These are phyloP conservation scores for Theretra japonica DNA, from an alignment of 2,888 invertebrate species.

Conservation along the genomic window DNA sequence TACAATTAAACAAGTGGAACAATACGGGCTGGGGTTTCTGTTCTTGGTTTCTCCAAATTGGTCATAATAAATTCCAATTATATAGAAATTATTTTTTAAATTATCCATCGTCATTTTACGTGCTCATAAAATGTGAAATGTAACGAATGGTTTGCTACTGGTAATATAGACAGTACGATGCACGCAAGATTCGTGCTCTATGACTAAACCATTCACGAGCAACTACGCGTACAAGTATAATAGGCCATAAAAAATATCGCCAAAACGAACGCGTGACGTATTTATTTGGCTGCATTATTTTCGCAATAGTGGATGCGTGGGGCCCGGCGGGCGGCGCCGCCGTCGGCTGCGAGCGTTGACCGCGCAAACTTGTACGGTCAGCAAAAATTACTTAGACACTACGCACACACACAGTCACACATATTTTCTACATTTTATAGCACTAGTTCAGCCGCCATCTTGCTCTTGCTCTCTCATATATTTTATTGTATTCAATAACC, in stretches of 20 bases:
- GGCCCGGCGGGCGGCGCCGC: slow-evolving; percentile 61
- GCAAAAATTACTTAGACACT: slow-evolving; percentile 40
- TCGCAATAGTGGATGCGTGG: slow-evolving; percentile 67
- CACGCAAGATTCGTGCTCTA: neutral
- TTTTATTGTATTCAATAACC: neutral
- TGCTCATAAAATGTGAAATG: slow-evolving; percentile 12
- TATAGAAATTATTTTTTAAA: neutral
- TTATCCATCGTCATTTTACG: neutral
- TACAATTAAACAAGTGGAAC: neutral
- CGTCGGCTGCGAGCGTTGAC: slow-evolving; percentile 68
- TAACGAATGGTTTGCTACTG: neutral
- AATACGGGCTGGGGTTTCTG: neutral
- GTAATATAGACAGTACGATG: neutral
- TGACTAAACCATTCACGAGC: neutral
- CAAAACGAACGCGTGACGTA: slow-evolving; percentile 54
- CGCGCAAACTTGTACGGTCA: slow-evolving; percentile 56
- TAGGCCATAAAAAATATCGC: slow-evolving; percentile 47
- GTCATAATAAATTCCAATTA: neutral
- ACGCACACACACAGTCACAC: slow-evolving; percentile 32
- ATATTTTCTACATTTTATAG: slow-evolving; percentile 35
- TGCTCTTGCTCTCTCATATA: neutral
- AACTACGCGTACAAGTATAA: slow-evolving; percentile 40
- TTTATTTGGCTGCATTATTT: slow-evolving; percentile 58
- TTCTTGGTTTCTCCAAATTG: neutral
- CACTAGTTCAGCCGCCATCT: slow-evolving; percentile 9